Base-by-base conservation (phyloP, 2,113 vertebrate species). In the Calidris pugnax region DNA sequence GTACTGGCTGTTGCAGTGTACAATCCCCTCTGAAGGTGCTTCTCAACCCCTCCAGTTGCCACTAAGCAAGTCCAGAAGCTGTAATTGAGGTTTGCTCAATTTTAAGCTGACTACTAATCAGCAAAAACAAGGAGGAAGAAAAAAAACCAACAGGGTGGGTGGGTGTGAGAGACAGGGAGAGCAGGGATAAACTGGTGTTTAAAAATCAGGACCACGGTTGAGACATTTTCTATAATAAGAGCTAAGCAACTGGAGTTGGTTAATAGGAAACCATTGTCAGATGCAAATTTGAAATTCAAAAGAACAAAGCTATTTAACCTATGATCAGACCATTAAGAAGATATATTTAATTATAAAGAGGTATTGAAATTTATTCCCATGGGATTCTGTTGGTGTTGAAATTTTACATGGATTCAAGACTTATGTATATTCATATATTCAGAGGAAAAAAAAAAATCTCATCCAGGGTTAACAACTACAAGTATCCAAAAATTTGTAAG, bases 241-340 rank as follows among this genome's bases (percentile, higher is more conserved):
- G 2, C 66, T 53, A 50, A 76, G 47, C 18, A 93, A 87, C 57
- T 55, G 28, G 41, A 82, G 35, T 16, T 87, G 9, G 27, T 79
- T 91, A 90, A 85, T 47, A 94, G 18, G 59, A 93, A 91, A 69
- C n/a, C 41, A 43, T 2, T 68, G 82, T 79, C 78, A 93, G 51
- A 90, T 55, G 47, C 50, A 94, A 91, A 96, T 76, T 66, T 69
- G 78, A 93, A 94, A 93, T 94, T 87, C 67, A 83, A 75, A 95
- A 89, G 82, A 96, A 85, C 71, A 93, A 94, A 89, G 71, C 74
- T 84, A 63, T 80, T 94, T 94, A 85, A 80, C 78, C 67, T 89
- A 76, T 47, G 67, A 82, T 80, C 85, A 91, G 67, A 66, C 21
- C 50, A 51, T 71, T 89, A 91, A 79, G 78, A 72, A 63, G 56